These are phyloP conservation scores for Coleophora flavipennella DNA, from an alignment of 2,888 invertebrate genomes.

Conservation along the genomic window DNA sequence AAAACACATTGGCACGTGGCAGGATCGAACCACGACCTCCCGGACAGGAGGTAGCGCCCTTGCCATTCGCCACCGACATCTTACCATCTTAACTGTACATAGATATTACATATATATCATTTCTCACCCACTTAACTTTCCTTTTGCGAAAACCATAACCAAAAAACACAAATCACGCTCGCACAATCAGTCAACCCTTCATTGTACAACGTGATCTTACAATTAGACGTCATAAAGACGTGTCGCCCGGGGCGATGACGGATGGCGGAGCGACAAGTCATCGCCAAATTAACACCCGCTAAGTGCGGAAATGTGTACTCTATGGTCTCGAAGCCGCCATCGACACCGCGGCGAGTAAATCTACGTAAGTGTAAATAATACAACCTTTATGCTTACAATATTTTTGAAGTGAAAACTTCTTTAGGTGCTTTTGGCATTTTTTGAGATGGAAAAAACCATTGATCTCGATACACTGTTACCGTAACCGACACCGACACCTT, in stretches of 20 bases:
- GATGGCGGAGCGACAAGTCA: constrained; percentile 59
- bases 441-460: too few species aligned
- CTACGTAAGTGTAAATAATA: constrained; percentile 30
- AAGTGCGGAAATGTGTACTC: constrained; percentile 68
- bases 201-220: constrained; percentile 51
- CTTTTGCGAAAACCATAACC: constrained; percentile 6
- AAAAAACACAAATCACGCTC: constrained; percentile 50
- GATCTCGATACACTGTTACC: too few species aligned
- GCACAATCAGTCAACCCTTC: constrained; percentile 56
- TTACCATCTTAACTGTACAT: too few species aligned
- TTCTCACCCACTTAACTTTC: background rate
- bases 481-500: too few species aligned
- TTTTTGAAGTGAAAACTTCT: too few species aligned
- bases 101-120: too few species aligned
- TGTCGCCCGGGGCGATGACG: constrained; percentile 51
- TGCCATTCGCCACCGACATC: too few species aligned
- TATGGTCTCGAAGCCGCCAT: constrained; percentile 46
- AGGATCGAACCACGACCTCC: too few species aligned
- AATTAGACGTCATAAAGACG: constrained; percentile 61
- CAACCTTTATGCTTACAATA: constrained; percentile 13
- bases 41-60: too few species aligned
- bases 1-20: too few species aligned
- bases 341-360: constrained; percentile 22
- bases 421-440: too few species aligned
- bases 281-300: constrained; percentile 62